Evolutionary conservation across 2,888 invertebrate genomes (phyloP).

Genomic region (Cryptocephalus primarius): DNA sequence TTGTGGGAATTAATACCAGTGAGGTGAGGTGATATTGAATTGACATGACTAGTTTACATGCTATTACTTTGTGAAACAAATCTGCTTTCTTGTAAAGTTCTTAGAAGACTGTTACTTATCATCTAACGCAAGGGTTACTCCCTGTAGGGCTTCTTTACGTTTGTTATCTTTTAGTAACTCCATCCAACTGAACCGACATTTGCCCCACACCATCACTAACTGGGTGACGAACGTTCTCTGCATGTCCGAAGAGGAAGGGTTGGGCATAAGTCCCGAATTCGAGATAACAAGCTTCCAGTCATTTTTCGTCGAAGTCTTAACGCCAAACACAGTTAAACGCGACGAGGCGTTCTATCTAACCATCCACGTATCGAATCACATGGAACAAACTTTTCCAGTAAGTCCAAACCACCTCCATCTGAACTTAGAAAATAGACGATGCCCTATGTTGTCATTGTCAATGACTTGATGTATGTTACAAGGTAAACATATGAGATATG

Average conservation of each 20-base stretch:
- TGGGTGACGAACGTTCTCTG: conserved; percentile 50
- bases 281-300: conserved; percentile 51
- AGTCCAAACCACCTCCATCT: conserved; percentile 27
- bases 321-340: conserved; percentile 54
- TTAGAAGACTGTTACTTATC: too few relatives aligned
- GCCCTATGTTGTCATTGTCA: too few relatives aligned
- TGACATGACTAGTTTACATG: too few relatives aligned
- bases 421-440: too few relatives aligned
- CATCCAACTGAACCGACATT: conserved; percentile 21
- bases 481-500: too few relatives aligned
- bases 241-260: conserved; percentile 36
- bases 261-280: conserved; percentile 25
- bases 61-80: too few relatives aligned
- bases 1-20: conserved; percentile 49
- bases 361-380: conserved; percentile 62
- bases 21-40: conserved; percentile 35
- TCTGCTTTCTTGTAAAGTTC: too few relatives aligned
- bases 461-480: too few relatives aligned
- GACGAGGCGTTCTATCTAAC: conserved; percentile 54
- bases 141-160: too few relatives aligned
- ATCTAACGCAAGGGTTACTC: too few relatives aligned
- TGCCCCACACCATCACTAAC: conserved; percentile 52
- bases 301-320: conserved; percentile 61
- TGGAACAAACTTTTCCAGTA: conserved; percentile 58
- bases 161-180: conserved; percentile 7